Percentiles rank a stretch among this genome's conserved stretches.
phyloP scores from a whole-genome alignment of 23 tunicate genomes.

The Oikopleura vanhoeffeni region DNA sequence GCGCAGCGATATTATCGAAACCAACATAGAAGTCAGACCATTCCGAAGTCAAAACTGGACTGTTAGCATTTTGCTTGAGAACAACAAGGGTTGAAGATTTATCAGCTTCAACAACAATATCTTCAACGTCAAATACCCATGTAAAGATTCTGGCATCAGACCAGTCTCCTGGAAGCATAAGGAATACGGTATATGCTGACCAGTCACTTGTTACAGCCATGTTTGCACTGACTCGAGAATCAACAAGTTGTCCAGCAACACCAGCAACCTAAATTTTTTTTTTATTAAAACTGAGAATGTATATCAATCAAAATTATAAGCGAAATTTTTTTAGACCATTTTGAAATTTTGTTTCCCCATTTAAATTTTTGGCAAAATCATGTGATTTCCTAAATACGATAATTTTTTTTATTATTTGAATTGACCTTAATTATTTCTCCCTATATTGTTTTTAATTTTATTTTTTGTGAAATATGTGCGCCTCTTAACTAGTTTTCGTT shows the following conservation, averaged over 20 bases:
- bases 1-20: not conserved
- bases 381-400: too few species aligned
- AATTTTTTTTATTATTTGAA: too few species aligned
- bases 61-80: not conserved
- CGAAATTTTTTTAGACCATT: too few species aligned
- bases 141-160: not conserved
- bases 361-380: too few species aligned
- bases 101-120: not conserved
- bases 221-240: not conserved
- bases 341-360: too few species aligned
- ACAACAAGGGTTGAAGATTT: not conserved
- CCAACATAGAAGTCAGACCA: slow-evolving; percentile 12
- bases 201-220: not conserved
- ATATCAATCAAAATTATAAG: not conserved
- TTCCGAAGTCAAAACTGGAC: not conserved
- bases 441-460: too few species aligned
- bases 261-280: too few species aligned
- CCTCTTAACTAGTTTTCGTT: too few species aligned
- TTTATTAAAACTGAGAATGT: not conserved
- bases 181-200: not conserved
- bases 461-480: too few species aligned
- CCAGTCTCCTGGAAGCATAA: not conserved
- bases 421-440: too few species aligned
- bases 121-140: not conserved
- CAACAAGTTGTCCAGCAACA: not conserved